phyloP scores from a whole-genome alignment of 1,140 invertebrate species.

The Scaptomyza graminum region DNA sequence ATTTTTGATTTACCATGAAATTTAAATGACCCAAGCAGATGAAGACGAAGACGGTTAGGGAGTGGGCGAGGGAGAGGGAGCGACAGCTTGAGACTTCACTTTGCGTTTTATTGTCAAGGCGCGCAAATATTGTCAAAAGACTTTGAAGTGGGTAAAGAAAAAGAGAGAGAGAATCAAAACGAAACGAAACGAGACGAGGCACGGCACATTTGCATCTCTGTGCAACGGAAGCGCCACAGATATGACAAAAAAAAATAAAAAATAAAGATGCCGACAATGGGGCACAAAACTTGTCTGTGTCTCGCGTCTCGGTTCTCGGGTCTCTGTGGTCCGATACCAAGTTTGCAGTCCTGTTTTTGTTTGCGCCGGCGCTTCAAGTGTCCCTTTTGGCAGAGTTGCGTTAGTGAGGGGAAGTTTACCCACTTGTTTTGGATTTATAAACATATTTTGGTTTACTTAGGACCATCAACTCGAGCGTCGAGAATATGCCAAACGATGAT shows the following conservation, averaged over 20 bases:
- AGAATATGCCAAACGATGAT: neutral
- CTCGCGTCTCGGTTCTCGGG: neutral
- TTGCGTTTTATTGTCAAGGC: conserved; percentile 79
- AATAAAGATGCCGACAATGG: conserved; percentile 63
- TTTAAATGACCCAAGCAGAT: conserved; percentile 69
- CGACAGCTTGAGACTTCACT: conserved; percentile 63
- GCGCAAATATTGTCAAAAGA: conserved; percentile 82
- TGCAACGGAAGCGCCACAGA: conserved; percentile 75
- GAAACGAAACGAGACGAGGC: neutral
- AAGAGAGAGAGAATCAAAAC: too few relatives aligned
- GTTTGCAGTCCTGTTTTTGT: conserved; percentile 57
- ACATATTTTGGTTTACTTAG: conserved; percentile 72
- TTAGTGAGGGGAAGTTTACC: neutral
- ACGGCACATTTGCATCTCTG: conserved; percentile 66
- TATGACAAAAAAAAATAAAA: conserved; percentile 49
- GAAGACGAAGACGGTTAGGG: neutral
- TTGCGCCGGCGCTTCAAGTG: conserved; percentile 77
- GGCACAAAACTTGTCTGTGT: conserved; percentile 33
- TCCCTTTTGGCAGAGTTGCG: conserved; percentile 43
- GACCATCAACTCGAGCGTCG: conserved; percentile 31
- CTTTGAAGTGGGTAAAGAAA: conserved; percentile 42
- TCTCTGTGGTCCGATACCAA: conserved; percentile 13
- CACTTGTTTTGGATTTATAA: conserved; percentile 76
- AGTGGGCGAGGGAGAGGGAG: neutral
- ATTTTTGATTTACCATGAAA: conserved; percentile 81